These are phyloP conservation scores for Trematocara macrostoma DNA, from an alignment of 2,113 vertebrate species.

Conservation along the genomic window DNA sequence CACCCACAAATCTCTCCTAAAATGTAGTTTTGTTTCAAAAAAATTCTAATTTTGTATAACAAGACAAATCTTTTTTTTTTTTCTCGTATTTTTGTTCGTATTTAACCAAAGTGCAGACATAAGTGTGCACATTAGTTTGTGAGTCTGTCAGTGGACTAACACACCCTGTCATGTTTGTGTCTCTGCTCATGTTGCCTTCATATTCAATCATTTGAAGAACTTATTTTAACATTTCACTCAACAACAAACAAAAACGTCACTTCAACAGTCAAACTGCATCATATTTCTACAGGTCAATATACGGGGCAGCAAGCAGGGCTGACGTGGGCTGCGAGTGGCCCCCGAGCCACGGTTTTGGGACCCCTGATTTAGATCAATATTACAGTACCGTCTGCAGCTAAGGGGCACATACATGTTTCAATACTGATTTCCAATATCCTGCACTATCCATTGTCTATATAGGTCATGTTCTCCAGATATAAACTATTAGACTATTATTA, in stretches of 20 bases:
- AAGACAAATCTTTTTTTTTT: background rate
- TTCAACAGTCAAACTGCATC: background rate
- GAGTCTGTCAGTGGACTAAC: background rate
- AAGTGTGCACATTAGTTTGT: background rate
- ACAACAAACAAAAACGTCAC: fast-evolving
- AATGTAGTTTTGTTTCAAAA: background rate
- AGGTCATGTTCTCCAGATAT: background rate
- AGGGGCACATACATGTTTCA: background rate
- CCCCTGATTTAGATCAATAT: background rate
- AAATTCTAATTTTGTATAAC: background rate
- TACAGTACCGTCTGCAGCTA: background rate
- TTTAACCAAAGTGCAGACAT: background rate
- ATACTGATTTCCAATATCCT: background rate
- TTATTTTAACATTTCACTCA: background rate
- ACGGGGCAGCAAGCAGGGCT: fast-evolving
- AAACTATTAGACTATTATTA: background rate
- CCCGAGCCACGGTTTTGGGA: background rate
- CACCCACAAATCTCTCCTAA: background rate
- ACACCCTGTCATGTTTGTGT: background rate
- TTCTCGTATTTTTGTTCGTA: fast-evolving
- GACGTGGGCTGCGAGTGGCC: background rate
- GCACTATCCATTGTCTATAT: background rate
- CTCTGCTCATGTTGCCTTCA: background rate
- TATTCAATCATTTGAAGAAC: background rate
- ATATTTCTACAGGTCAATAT: fast-evolving